Percentiles rank a stretch among this genome's conserved stretches.
Conservation (phyloP, 2,888 invertebrate species). For the Tiliacea aurago region DNA sequence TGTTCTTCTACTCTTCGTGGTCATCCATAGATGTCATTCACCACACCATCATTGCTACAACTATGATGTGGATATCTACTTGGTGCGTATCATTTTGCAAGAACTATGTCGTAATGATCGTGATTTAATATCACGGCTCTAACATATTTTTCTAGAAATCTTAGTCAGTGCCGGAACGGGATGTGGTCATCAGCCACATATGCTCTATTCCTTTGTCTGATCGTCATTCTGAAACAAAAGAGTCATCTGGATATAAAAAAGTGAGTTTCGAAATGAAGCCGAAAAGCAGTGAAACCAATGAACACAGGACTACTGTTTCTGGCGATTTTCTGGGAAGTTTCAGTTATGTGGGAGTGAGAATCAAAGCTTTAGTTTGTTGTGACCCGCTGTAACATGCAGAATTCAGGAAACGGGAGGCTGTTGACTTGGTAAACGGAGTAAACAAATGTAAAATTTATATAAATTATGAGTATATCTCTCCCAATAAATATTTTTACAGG, state of each 20-base stretch:
- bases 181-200: conserved; percentile 27
- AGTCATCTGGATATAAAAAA: not conserved
- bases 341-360: not conserved
- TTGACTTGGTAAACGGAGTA: not conserved
- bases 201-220: conserved; percentile 45
- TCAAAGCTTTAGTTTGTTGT: not conserved
- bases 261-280: not conserved
- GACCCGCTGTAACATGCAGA: not conserved
- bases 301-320: not conserved
- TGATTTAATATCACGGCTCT: conserved; percentile 25
- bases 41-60: not conserved
- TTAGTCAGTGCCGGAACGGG: conserved; percentile 50
- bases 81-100: not conserved
- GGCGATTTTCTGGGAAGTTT: not conserved
- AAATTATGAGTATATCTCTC: not conserved
- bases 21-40: not conserved
- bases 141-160: not conserved
- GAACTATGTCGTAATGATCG: not conserved
- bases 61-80: not conserved
- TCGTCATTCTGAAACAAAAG: conserved; percentile 52
- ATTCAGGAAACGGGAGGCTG: not conserved
- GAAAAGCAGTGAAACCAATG: not conserved
- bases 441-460: not conserved
- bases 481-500: not conserved
- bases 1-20: not conserved